These are phyloP conservation scores for Dicranocentrus wangi DNA, from an alignment of 2,888 invertebrate species.

Conservation along the genomic window DNA sequence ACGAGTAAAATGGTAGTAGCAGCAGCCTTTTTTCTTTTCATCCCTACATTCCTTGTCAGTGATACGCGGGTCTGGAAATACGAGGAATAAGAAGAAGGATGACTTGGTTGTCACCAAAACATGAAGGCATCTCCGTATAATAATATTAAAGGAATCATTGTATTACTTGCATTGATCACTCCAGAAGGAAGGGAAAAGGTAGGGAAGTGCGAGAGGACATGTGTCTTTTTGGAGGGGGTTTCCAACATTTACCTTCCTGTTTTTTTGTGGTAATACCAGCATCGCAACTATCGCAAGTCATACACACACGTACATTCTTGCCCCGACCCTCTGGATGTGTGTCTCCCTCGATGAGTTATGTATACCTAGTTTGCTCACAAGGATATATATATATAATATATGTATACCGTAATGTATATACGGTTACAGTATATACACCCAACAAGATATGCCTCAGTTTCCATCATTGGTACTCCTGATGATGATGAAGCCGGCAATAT, in stretches of 20 bases:
- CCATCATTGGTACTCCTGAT: slow-evolving; percentile 2
- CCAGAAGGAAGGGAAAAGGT: neutral
- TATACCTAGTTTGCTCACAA: no score
- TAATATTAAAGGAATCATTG: neutral
- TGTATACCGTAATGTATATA: no score
- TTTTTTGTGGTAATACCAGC: slow-evolving; percentile 2
- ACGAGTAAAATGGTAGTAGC: slow-evolving; percentile 6
- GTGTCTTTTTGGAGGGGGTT: neutral
- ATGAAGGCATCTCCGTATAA: slow-evolving; percentile 1
- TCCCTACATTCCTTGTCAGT: neutral
- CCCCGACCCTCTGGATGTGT: neutral
- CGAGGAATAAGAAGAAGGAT: slow-evolving; percentile 21
- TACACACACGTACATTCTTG: neutral
- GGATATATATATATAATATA: no score
- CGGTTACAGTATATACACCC: neutral
- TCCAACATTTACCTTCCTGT: slow-evolving; percentile 13
- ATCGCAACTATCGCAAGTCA: no score
- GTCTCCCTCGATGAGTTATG: slow-evolving; percentile 20
- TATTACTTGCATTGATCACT: slow-evolving; percentile 18
- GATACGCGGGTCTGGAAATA: neutral
- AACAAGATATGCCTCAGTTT: neutral
- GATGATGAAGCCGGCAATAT: slow-evolving; percentile 17
- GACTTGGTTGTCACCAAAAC: slow-evolving; percentile 17
- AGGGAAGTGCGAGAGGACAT: neutral
- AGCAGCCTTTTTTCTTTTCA: slow-evolving; percentile 7